A percentile compares a stretch with the other conserved stretches of the same genome.
phyloP scores from a whole-genome alignment of 2,888 invertebrate species.

The Euspilapteryx auroguttella region DNA sequence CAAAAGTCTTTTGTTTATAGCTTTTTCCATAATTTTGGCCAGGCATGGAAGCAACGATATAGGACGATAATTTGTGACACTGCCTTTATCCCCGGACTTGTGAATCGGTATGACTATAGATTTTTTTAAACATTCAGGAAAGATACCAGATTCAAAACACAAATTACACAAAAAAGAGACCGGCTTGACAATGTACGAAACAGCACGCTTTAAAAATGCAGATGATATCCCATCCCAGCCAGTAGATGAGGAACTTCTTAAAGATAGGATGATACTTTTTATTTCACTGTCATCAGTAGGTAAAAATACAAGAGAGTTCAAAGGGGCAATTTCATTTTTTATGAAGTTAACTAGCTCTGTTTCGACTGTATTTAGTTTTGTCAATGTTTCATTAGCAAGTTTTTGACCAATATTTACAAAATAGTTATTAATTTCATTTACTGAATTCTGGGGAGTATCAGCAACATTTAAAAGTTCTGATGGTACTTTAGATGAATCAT shows the following conservation, averaged over 20 bases:
- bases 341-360: too few species aligned
- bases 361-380: too few species aligned
- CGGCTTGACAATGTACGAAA: neutral
- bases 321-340: neutral
- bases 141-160: neutral
- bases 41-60: conserved; percentile 1
- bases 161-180: neutral
- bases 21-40: conserved; percentile 1
- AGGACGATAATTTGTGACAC: conserved; percentile 1
- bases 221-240: conserved; percentile 1
- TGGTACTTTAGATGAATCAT: neutral
- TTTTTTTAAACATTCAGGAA: conserved; percentile 1
- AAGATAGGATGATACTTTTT: neutral
- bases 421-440: neutral
- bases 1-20: neutral
- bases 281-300: neutral
- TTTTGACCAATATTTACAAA: neutral
- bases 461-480: neutral
- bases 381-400: neutral
- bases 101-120: neutral
- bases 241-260: too few species aligned
- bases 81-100: neutral
- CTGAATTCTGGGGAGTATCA: neutral
- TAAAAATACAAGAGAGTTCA: neutral
- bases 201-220: neutral